A percentile compares a stretch with the other conserved stretches of the same genome.
These are phyloP conservation scores for Peromyscus attwateri DNA, from an alignment of 2,797 vertebrate genomes.

Conservation along the genomic window DNA sequence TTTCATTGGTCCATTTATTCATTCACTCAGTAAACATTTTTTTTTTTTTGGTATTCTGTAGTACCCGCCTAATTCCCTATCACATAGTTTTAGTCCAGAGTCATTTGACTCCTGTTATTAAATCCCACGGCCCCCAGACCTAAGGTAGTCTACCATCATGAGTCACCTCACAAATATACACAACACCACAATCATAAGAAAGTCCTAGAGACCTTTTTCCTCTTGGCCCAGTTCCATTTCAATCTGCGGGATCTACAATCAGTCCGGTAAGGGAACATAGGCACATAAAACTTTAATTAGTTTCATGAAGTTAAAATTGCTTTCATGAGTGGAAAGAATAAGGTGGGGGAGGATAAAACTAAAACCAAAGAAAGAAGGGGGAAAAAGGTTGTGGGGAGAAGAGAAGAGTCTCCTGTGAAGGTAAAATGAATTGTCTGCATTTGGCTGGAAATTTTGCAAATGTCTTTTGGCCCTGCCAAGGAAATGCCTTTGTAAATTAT, in stretches of 20 bases:
- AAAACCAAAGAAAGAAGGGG: not conserved
- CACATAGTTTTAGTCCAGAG: not conserved
- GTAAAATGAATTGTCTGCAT: slow-evolving; percentile 25
- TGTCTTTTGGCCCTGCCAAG: slow-evolving; percentile 2
- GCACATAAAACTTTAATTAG: slow-evolving; percentile 78
- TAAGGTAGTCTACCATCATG: not conserved
- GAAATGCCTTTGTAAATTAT: slow-evolving; percentile 58
- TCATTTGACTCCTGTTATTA: not conserved
- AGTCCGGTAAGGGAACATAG: slow-evolving; percentile 51
- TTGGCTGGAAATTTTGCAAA: slow-evolving; percentile 58
- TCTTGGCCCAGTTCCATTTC: slow-evolving; percentile 66
- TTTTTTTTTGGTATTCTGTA: not conserved
- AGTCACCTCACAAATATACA: not conserved
- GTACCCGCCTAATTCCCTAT: not conserved
- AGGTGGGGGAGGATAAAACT: slow-evolving; percentile 24
- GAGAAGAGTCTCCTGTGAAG: not conserved
- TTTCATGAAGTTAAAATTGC: slow-evolving; percentile 79
- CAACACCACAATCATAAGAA: not conserved
- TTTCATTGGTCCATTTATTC: not conserved
- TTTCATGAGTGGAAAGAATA: slow-evolving; percentile 68
- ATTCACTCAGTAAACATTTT: not conserved
- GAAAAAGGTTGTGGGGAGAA: not conserved
- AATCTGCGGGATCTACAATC: slow-evolving; percentile 60
- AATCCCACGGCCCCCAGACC: not conserved
- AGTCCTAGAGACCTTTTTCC: slow-evolving; percentile 31